Evolutionary conservation across 1,140 invertebrate genomes (phyloP).

Genomic region (Drosophila virilis): DNA sequence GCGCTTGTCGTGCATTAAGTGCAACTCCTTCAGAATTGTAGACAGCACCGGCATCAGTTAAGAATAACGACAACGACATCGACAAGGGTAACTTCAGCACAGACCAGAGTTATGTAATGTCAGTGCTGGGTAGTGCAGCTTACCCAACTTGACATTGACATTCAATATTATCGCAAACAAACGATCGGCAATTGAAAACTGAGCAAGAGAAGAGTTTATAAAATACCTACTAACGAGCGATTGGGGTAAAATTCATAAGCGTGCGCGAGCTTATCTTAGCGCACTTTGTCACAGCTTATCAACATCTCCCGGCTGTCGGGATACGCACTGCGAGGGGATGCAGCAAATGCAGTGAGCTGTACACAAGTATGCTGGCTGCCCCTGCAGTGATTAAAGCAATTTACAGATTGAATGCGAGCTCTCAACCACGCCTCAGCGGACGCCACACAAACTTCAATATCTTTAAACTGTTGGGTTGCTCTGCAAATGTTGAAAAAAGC

Average conservation of each 20-base stretch:
- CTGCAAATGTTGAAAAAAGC: constrained; percentile 49
- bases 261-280: constrained; percentile 54
- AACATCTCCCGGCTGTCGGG: constrained; percentile 53
- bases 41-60: constrained; percentile 59
- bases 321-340: constrained; percentile 4
- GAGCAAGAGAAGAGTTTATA: constrained; percentile 67
- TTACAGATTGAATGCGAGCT: constrained; percentile 72
- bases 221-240: constrained; percentile 35
- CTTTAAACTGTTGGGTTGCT: constrained; percentile 65
- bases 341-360: constrained; percentile 27
- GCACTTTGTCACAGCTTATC: constrained; percentile 82
- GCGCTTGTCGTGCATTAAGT: constrained; percentile 66
- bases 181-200: constrained; percentile 78
- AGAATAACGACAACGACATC: constrained; percentile 28
- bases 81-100: constrained; percentile 36
- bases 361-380: constrained; percentile 47
- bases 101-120: background rate
- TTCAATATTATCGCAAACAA: constrained; percentile 75
- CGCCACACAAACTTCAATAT: constrained; percentile 54
- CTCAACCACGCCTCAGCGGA: constrained; percentile 38
- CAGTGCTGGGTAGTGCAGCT: constrained; percentile 3
- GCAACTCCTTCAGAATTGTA: constrained; percentile 36
- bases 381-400: constrained; percentile 72
- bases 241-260: constrained; percentile 20
- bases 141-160: constrained; percentile 73